Percentiles rank a stretch among this genome's conserved stretches.
Evolutionary conservation across 2,797 vertebrate genomes (phyloP).

Genomic region (Cygnus olor): DNA sequence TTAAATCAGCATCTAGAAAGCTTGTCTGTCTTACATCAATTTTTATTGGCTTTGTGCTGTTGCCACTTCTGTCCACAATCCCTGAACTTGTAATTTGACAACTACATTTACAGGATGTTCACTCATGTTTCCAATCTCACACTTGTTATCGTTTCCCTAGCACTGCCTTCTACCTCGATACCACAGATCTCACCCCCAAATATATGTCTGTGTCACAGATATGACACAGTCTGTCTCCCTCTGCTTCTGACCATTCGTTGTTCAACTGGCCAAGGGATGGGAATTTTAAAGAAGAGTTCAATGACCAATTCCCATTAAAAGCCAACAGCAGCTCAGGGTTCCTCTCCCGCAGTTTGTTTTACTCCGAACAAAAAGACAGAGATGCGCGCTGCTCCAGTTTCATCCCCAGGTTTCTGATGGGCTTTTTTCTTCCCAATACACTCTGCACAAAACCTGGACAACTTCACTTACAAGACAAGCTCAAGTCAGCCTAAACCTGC

Average conservation of each 20-base stretch:
- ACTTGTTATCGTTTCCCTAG: neutral
- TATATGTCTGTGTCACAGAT: fast-evolving
- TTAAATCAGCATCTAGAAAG: neutral
- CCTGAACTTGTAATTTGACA: neutral
- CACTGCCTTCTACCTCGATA: neutral
- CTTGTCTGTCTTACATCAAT: neutral
- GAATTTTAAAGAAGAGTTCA: neutral
- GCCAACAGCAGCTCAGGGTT: neutral
- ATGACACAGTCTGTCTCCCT: too few species aligned
- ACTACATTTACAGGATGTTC: neutral
- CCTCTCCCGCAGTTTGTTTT: neutral
- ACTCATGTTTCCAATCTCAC: neutral
- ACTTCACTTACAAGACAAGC: neutral
- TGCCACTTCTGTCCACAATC: neutral
- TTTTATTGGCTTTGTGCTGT: neutral
- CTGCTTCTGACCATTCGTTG: neutral
- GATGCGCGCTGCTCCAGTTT: neutral
- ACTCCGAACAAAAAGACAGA: neutral
- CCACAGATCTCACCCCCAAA: neutral
- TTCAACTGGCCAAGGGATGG: neutral
- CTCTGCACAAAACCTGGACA: neutral
- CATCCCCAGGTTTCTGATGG: neutral
- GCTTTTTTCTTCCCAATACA: neutral
- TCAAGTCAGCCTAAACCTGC: neutral
- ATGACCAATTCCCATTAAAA: neutral